A percentile compares a stretch with the other conserved stretches of the same genome.
These are phyloP conservation scores for Anisognathus igniventris DNA, from an alignment of 2,797 vertebrate genomes.

Conservation along the genomic window DNA sequence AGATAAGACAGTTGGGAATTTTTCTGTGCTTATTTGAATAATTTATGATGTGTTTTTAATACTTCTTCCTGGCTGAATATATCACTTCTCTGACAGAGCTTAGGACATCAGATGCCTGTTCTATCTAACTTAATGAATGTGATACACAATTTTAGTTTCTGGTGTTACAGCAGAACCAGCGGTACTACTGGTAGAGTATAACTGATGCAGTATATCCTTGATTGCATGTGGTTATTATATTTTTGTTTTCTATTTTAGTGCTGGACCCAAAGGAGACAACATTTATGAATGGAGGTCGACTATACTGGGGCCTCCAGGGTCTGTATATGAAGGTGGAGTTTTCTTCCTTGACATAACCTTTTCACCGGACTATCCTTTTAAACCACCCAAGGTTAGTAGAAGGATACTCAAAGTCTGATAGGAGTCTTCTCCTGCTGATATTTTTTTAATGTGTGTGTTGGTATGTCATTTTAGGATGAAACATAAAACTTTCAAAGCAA, in stretches of 20 bases:
- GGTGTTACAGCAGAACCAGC: background rate
- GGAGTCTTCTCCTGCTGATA: background rate
- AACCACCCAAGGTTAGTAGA: constrained; percentile 84
- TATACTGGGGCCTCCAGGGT: constrained; percentile 83
- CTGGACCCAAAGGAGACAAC: constrained; percentile 86
- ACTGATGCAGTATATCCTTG: constrained; percentile 11
- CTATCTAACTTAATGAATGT: background rate
- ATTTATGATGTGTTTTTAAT: constrained; percentile 36
- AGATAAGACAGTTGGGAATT: background rate
- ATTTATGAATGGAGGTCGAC: constrained; percentile 87
- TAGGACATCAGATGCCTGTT: background rate
- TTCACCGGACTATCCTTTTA: constrained; percentile 85
- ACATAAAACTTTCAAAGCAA: background rate
- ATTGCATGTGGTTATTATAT: constrained; percentile 34
- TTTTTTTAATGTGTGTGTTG: background rate
- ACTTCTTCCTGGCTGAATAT: background rate
- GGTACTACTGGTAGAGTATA: background rate
- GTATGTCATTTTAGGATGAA: background rate
- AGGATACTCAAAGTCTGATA: background rate
- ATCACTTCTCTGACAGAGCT: background rate
- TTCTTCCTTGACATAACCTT: constrained; percentile 86
- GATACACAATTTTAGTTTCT: background rate
- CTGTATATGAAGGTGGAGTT: constrained; percentile 84
- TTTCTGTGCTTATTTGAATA: constrained; percentile 35
- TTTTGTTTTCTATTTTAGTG: constrained; percentile 78